Conservation (phyloP, 2,113 vertebrate species). For the Paraplagusia blochii region DNA sequence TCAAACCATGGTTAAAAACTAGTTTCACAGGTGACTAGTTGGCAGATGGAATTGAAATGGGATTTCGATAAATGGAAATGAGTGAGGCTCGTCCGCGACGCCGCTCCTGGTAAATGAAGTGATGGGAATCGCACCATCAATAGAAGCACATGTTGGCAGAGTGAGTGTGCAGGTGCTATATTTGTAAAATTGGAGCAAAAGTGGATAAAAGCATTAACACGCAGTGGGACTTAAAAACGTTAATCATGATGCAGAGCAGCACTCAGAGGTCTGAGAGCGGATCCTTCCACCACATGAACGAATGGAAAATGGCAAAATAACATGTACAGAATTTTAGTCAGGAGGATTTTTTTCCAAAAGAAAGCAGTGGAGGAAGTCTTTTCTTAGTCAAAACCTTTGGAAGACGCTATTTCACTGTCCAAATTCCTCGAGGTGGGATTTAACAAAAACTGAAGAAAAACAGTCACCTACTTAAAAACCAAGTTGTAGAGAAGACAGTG, state of each 20-base stretch:
- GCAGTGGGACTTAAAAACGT: not conserved
- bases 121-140: conserved; percentile 46
- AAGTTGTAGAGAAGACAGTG: no score
- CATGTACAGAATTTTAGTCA: not conserved
- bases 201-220: conserved; percentile 14
- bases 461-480: no score
- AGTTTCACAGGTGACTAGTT: conserved; percentile 78
- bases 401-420: not conserved
- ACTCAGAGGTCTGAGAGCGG: no score
- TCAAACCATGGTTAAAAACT: conserved; percentile 71
- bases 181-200: conserved; percentile 15
- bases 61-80: conserved; percentile 74
- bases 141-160: conserved; percentile 22
- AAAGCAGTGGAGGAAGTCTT: no score
- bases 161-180: not conserved
- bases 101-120: conserved; percentile 62
- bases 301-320: not conserved
- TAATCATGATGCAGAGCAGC: not conserved
- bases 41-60: conserved; percentile 73
- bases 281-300: not conserved
- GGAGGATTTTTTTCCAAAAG: no score
- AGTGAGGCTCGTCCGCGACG: conserved; percentile 42
- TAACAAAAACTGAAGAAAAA: no score
- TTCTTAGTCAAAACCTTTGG: not conserved
- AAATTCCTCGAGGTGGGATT: not conserved